phyloP scores from a whole-genome alignment of 2,888 invertebrate genomes.

The Unio delphinus region DNA sequence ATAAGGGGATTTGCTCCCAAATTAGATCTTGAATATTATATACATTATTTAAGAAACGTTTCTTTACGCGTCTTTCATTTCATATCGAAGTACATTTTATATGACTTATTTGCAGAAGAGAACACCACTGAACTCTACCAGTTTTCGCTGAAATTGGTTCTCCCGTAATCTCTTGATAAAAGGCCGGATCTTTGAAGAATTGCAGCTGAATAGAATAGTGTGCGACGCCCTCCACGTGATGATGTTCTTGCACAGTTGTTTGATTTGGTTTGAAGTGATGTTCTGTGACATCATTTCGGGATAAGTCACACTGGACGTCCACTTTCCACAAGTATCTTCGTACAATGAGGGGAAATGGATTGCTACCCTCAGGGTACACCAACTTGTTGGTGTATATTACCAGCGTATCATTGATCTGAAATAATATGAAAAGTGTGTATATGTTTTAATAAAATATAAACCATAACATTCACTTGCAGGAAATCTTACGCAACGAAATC shows the following conservation, averaged over 20 bases:
- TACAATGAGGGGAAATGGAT: slow-evolving; percentile 35
- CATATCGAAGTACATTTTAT: too few relatives aligned
- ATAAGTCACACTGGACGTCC: slow-evolving; percentile 31
- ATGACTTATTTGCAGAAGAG: too few relatives aligned
- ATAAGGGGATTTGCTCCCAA: too few relatives aligned
- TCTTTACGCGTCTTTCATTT: too few relatives aligned
- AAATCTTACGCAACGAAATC: too few relatives aligned
- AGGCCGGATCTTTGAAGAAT: slow-evolving; percentile 33
- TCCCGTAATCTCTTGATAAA: slow-evolving; percentile 32
- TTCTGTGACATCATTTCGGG: slow-evolving; percentile 18
- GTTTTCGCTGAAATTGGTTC: slow-evolving; percentile 29
- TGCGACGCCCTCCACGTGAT: slow-evolving; percentile 22
- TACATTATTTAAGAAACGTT: too few relatives aligned
- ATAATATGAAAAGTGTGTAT: too few relatives aligned
- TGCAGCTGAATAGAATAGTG: slow-evolving; percentile 23
- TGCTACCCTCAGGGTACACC: slow-evolving; percentile 31
- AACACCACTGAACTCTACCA: slow-evolving; percentile 7
- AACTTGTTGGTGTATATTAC: slow-evolving; percentile 31
- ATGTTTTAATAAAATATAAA: too few relatives aligned
- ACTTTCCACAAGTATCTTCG: slow-evolving; percentile 36
- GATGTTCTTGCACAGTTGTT: slow-evolving; percentile 11
- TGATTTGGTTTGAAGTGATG: slow-evolving; percentile 31
- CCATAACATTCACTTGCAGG: too few relatives aligned
- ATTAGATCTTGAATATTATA: too few relatives aligned
- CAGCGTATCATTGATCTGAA: slow-evolving; percentile 16